These are phyloP conservation scores for Sussaba pulchella DNA, from an alignment of 2,888 invertebrate species.

Conservation along the genomic window DNA sequence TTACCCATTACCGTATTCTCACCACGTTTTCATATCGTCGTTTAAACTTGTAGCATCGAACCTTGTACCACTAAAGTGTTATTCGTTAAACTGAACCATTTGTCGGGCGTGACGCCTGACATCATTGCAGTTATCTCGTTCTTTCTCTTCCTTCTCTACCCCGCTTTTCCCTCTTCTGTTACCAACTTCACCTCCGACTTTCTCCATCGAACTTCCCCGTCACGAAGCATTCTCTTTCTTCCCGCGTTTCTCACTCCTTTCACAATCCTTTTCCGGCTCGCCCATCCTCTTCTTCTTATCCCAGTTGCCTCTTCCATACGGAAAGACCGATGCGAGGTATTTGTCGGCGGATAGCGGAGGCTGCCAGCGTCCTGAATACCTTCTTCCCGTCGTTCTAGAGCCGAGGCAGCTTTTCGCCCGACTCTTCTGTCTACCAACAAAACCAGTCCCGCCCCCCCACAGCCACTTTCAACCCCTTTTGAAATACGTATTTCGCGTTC, in stretches of 20 bases:
- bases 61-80: constrained; percentile 62
- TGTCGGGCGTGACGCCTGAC: constrained; percentile 68
- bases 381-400: constrained; percentile 66
- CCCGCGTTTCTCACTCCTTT: constrained; percentile 15
- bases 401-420: constrained; percentile 37
- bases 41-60: constrained; percentile 67
- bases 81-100: constrained; percentile 68
- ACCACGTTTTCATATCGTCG: constrained; percentile 67
- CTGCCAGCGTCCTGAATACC: constrained; percentile 69
- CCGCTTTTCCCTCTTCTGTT: constrained; percentile 14
- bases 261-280: constrained; percentile 23
- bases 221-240: constrained; percentile 16
- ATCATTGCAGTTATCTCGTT: constrained; percentile 67
- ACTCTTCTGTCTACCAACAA: constrained; percentile 19
- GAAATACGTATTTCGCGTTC: constrained; percentile 71
- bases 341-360: constrained; percentile 72
- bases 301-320: constrained; percentile 58
- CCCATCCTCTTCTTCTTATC: constrained; percentile 29
- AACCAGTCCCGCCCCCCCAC: constrained; percentile 20
- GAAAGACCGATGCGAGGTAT: constrained; percentile 74
- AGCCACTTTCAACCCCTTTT: constrained; percentile 24
- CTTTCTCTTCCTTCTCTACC: constrained; percentile 23
- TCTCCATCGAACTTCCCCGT: constrained; percentile 4
- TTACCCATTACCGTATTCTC: constrained; percentile 59
- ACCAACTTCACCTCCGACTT: constrained; percentile 13